phyloP scores from a whole-genome alignment of 2,797 vertebrate genomes.

The Micrastur ruficollis region DNA sequence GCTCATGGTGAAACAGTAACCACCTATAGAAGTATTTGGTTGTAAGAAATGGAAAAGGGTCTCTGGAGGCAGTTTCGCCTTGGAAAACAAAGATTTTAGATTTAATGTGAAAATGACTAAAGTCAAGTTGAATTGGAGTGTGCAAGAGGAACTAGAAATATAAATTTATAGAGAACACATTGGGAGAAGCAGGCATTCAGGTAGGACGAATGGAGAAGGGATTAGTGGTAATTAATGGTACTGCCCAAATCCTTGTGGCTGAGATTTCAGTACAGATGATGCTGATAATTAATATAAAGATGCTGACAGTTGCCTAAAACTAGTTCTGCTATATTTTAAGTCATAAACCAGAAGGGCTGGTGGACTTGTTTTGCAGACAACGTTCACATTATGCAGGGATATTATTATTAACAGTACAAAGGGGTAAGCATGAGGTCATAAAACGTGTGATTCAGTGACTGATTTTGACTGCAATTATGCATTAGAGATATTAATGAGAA shows the following conservation, averaged over 20 bases:
- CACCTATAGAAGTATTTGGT: background rate
- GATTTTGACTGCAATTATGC: constrained; percentile 24
- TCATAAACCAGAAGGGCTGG: background rate
- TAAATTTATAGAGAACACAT: background rate
- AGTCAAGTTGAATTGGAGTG: background rate
- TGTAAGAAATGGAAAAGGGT: background rate
- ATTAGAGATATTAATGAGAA: constrained; percentile 21
- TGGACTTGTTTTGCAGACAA: constrained; percentile 12
- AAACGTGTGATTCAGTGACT: constrained; percentile 2
- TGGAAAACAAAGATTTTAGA: background rate
- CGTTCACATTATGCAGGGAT: background rate
- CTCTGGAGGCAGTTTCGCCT: background rate
- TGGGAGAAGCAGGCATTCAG: background rate
- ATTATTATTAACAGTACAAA: background rate
- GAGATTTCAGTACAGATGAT: background rate
- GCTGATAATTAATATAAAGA: background rate
- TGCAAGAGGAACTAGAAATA: background rate
- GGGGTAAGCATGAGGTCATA: constrained; percentile 39
- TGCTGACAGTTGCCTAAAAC: background rate
- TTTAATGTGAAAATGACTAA: background rate
- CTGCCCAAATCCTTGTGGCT: background rate
- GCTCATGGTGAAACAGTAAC: background rate
- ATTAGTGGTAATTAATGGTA: background rate
- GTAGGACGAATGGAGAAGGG: background rate
- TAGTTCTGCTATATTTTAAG: background rate